These are phyloP conservation scores for Nemotelus pantherinus DNA, from an alignment of 2,888 invertebrate species.

Conservation along the genomic window DNA sequence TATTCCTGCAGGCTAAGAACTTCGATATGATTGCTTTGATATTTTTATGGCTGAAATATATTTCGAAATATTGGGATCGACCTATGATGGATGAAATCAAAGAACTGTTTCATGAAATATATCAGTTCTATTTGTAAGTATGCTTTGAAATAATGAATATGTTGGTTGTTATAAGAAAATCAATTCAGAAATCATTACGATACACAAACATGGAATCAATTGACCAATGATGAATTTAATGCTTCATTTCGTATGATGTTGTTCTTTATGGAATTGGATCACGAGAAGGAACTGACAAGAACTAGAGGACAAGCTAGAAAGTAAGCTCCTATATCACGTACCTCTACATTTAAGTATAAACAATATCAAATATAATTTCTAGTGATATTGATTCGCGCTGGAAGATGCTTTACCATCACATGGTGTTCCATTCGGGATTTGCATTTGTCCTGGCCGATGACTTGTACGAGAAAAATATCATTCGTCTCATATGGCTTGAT, in stretches of 20 bases:
- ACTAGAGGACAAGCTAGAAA: constrained; percentile 45
- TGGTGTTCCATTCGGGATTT: constrained; percentile 53
- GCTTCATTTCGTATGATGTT: constrained; percentile 55
- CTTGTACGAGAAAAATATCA: constrained; percentile 65
- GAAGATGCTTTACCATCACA: constrained; percentile 53
- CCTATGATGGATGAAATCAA: constrained; percentile 54
- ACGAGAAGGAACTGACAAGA: constrained; percentile 51
- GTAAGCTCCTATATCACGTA: constrained; percentile 45
- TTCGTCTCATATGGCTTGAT: constrained; percentile 68
- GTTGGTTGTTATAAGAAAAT: background rate
- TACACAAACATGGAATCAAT: constrained; percentile 55
- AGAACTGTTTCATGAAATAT: constrained; percentile 55
- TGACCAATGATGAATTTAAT: constrained; percentile 55
- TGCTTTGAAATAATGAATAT: background rate
- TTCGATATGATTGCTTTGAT: constrained; percentile 56
- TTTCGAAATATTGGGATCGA: constrained; percentile 55
- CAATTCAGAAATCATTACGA: constrained; percentile 55
- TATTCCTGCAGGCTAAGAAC: constrained; percentile 44
- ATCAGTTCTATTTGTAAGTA: constrained; percentile 55
- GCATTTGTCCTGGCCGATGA: constrained; percentile 59
- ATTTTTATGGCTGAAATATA: constrained; percentile 56
- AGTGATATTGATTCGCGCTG: constrained; percentile 53
- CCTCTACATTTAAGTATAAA: background rate
- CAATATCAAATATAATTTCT: constrained; percentile 18
- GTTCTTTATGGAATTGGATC: constrained; percentile 57